These are phyloP conservation scores for Mormyrus proboscirostris DNA, from an alignment of 2,797 vertebrate genomes.

Conservation along the genomic window DNA sequence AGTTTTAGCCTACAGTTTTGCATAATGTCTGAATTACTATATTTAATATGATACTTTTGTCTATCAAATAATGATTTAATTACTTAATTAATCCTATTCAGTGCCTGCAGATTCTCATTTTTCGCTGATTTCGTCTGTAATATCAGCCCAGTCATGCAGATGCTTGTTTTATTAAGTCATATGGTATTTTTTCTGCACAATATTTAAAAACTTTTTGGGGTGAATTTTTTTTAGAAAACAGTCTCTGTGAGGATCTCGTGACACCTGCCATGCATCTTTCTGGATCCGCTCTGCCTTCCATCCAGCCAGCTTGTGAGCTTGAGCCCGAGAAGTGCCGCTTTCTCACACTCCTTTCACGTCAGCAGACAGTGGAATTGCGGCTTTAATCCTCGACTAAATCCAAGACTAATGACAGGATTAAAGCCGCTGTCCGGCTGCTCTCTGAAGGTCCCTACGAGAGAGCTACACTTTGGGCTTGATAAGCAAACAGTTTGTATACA, in stretches of 20 bases:
- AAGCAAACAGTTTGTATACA: not conserved
- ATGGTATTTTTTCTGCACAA: not conserved
- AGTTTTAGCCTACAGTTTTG: not conserved
- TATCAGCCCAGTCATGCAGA: not conserved
- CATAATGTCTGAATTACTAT: not conserved
- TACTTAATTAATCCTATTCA: not conserved
- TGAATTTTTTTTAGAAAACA: not conserved
- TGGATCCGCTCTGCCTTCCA: not conserved
- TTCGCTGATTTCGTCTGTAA: not conserved
- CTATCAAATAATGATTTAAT: not conserved
- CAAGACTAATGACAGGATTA: slow-evolving; percentile 8
- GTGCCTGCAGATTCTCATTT: not conserved
- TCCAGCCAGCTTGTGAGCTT: not conserved
- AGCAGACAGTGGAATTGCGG: not conserved
- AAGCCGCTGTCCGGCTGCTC: not conserved
- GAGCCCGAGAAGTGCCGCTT: not conserved
- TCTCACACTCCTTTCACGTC: not conserved
- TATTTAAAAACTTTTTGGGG: not conserved
- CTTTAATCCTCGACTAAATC: not conserved
- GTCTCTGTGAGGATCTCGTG: not conserved
- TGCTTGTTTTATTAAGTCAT: not conserved
- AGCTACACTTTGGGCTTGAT: not conserved
- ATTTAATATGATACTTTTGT: not conserved
- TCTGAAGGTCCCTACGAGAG: not conserved
- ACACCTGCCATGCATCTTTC: not conserved